Percentiles rank a stretch among this genome's conserved stretches.
Conservation (phyloP, 2,888 invertebrate genomes). For the Smittia aterrima region DNA sequence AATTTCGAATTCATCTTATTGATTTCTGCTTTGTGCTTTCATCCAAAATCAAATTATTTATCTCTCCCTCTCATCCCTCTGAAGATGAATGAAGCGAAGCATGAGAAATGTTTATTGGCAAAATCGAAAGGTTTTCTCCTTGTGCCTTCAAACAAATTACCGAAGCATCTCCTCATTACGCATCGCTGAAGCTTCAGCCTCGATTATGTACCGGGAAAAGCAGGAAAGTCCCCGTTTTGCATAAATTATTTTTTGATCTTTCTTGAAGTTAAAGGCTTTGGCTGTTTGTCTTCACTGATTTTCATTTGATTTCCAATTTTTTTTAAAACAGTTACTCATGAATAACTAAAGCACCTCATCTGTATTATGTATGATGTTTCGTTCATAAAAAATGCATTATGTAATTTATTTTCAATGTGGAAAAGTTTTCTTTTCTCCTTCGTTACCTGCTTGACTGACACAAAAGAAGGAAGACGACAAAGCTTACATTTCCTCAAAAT, state of each 20-base stretch:
- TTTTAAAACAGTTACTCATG: conserved; percentile 9
- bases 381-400: conserved; percentile 42
- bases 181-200: neutral
- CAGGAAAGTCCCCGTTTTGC: neutral
- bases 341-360: conserved; percentile 32
- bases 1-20: conserved; percentile 31
- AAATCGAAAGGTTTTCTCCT: conserved; percentile 21
- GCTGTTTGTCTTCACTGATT: conserved; percentile 23
- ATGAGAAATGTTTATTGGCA: conserved; percentile 40
- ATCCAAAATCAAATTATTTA: conserved; percentile 41
- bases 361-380: neutral
- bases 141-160: conserved; percentile 29
- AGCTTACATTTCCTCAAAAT: too few relatives aligned
- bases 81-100: conserved; percentile 33
- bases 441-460: neutral
- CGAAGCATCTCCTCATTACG: neutral
- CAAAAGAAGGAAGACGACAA: neutral
- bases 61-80: conserved; percentile 1
- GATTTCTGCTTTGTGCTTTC: conserved; percentile 40
- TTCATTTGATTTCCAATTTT: conserved; percentile 28
- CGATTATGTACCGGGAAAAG: neutral
- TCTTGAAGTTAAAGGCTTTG: too few relatives aligned
- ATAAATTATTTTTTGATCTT: conserved; percentile 9
- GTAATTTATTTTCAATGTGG: conserved; percentile 36
- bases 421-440: conserved; percentile 20